phyloP scores from a whole-genome alignment of 2,113 vertebrate genomes.

The Oceanodroma tethys region DNA sequence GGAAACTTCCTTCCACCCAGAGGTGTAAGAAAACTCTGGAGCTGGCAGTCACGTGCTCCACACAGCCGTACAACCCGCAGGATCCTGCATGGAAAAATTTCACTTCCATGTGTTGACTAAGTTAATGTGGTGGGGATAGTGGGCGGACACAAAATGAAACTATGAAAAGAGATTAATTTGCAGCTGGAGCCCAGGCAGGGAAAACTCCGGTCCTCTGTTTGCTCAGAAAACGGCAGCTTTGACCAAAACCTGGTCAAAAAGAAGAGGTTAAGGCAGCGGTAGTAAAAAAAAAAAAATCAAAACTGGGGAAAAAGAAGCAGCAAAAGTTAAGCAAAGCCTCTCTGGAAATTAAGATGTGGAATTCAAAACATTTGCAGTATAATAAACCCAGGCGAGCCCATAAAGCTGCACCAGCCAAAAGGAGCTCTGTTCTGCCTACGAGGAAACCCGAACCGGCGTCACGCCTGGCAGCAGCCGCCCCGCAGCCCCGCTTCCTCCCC shows the following conservation, averaged over 20 bases:
- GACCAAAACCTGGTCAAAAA: slow-evolving; percentile 2
- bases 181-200: slow-evolving; percentile 30
- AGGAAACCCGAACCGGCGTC: slow-evolving; percentile 42
- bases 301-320: neutral
- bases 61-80: neutral
- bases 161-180: slow-evolving; percentile 51
- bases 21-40: slow-evolving; percentile 21
- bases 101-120: slow-evolving; percentile 61
- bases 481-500: slow-evolving; percentile 21
- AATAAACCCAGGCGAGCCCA: slow-evolving; percentile 46
- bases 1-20: slow-evolving; percentile 25
- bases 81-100: slow-evolving; percentile 56
- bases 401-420: slow-evolving; percentile 42
- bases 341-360: slow-evolving; percentile 54
- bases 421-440: slow-evolving; percentile 33
- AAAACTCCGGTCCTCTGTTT: neutral
- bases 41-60: slow-evolving; percentile 40
- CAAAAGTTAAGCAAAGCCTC: slow-evolving; percentile 33
- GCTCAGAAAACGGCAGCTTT: slow-evolving; percentile 11
- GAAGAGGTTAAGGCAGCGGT: neutral
- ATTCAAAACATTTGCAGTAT: slow-evolving; percentile 62
- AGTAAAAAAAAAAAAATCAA: neutral
- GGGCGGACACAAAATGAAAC: slow-evolving; percentile 42
- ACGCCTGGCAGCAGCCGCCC: slow-evolving; percentile 38
- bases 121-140: slow-evolving; percentile 18